Conservation (phyloP, 2,113 vertebrate species). For the Alouatta palliata region DNA sequence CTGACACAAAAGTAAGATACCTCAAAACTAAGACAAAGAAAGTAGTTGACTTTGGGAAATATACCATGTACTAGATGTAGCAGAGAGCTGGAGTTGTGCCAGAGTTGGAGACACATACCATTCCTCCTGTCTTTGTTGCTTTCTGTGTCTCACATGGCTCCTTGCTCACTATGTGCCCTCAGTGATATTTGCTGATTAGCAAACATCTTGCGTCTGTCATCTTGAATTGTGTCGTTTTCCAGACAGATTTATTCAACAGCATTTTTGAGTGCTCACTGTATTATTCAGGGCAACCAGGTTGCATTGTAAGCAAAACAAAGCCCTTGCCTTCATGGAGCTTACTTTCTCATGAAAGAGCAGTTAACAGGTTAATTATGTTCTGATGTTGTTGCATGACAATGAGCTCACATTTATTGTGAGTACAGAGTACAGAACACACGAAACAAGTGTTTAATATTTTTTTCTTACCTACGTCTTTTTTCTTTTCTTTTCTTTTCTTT, state of each 20-base stretch:
- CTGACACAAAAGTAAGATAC: neutral
- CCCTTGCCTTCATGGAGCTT: neutral
- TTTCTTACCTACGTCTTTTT: neutral
- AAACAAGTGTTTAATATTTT: neutral
- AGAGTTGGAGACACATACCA: neutral
- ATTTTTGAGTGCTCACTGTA: neutral
- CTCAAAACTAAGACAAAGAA: slow-evolving; percentile 15
- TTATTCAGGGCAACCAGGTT: neutral
- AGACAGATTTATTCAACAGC: neutral
- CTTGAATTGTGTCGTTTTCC: neutral
- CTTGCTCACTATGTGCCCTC: neutral
- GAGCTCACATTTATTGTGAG: neutral
- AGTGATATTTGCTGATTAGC: neutral
- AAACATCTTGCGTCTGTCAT: neutral
- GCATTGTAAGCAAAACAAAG: neutral
- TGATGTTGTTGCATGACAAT: neutral
- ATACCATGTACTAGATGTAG: neutral
- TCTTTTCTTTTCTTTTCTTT: too few species aligned
- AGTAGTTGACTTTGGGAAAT: neutral
- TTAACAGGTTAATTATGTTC: neutral
- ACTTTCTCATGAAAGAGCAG: neutral
- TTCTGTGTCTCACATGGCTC: neutral
- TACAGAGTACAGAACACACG: neutral
- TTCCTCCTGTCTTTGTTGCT: neutral
- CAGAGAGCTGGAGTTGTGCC: neutral